Evolutionary conservation across 2,113 vertebrate genomes (phyloP), one percentile per base, ranked within the genome.

Genomic region (Petromus typicus): DNA sequence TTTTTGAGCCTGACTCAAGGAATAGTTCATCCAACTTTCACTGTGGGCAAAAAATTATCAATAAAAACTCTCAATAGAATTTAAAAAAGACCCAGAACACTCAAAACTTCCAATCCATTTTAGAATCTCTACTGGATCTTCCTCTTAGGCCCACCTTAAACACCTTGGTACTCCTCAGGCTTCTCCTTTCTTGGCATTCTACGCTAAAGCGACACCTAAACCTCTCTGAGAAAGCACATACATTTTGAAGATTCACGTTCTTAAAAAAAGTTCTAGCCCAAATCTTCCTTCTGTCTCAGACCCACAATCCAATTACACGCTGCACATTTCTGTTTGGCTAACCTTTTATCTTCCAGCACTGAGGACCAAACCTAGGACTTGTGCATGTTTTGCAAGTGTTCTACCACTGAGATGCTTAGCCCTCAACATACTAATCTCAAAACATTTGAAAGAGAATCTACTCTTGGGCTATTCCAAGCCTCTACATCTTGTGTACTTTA

Each of bases 41-140:
- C 22, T n/a, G 2, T 67, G 40, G 67, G 7, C 45, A 85, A 94
- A 90, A 90, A 75, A 64, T 48, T 63, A 71, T 27, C 37, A 80
- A 84, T 56, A 87, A 85, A 90, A 94, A 80, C 30, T 94, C 37
- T 57, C 54, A 90, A 89, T 67, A 83, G 14, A 59, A 30, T 43
- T 78, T 89, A 57, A 51, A 76, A n/a, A 86, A 92, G 90, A 78
- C 30, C 11, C 37, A 78, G 83, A 76, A 45, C 51, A 93, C 17
- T 12, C 61, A 79, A 73, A 82, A 43, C 71, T 57, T 90, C 54
- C 87, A n/a, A 16, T 4, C 16, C 22, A 91, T 82, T 93, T 95
- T 45, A 94, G 79, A 96, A 69, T 48, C 57, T 91, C 90, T 40
- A 56, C 17, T 37, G n/a, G 48, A 1, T 59, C 30, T 92, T 80